Base-by-base conservation (phyloP, 1,140 invertebrate genomes). In the Drosophila littoralis region DNA sequence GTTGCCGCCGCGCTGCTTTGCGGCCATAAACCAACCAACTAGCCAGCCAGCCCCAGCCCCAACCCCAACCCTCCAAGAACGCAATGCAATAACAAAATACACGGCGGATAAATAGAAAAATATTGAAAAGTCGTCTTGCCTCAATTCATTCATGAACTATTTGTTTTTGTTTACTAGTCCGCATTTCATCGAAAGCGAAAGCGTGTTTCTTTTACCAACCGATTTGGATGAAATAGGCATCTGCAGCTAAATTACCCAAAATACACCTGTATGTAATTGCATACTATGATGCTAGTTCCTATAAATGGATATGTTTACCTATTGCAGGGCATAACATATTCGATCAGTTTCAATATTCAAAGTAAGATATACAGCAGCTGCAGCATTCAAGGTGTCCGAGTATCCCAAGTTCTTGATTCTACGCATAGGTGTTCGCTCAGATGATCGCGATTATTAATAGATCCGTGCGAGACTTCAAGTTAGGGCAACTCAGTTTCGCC, bases 391-490 rank as follows among this genome's bases (percentile, higher is more conserved):
- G 81, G 73, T 79, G 65, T 67, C 64, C 22, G 54, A 68, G 63
- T 42, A 50, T 79, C 57, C 69, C 58, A 45, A 60, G 45, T 57
- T 75, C 65, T 68, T 52, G 52, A 72, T 82, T 45, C 45, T 78
- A 75, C 51, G 83, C 82, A 81, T 71, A 81, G 59, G 61, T 70
- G 60, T 74, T 70, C 46, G 60, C 43, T 70, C 46, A 52, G 51
- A 77, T 70, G 61, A 79, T 84, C 68, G 36, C 38, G 43, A 75
- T 68, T 86, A 86, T 86, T 79, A 71, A 77, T 86, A 86, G 83
- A 52, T 59, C 48, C 22, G 22, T 68, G 51, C 67, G 60, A 74
- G 72, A 73, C 76, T 77, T 83, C 61, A 71, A 80, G 65, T 83
- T 88, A 83, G 79, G 83, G 68, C 83, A 82, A 79, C 76, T 70